A percentile compares a stretch with the other conserved stretches of the same genome.
phyloP scores from a whole-genome alignment of 2,888 invertebrate genomes.

The Leptura quadrifasciata region DNA sequence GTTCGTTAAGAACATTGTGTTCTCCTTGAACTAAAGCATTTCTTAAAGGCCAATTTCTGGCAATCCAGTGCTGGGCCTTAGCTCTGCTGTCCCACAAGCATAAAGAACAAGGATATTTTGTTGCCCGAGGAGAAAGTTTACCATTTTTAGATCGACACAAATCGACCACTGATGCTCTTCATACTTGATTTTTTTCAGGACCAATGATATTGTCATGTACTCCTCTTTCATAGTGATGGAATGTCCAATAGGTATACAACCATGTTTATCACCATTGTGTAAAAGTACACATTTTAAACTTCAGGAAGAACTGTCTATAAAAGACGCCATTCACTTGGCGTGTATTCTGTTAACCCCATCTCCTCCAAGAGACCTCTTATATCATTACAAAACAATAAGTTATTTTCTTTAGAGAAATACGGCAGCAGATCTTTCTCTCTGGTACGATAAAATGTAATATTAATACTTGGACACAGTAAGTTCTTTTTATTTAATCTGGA shows the following conservation, averaged over 20 bases:
- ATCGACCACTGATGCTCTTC: conserved; percentile 39
- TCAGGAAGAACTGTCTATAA: conserved; percentile 55
- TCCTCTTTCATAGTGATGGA: conserved; percentile 47
- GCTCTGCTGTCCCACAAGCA: conserved; percentile 60
- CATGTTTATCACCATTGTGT: conserved; percentile 52
- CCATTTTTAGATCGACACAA: conserved; percentile 47
- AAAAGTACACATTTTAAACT: conserved; percentile 54
- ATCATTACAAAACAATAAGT: conserved; percentile 49
- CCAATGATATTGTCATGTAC: conserved; percentile 36
- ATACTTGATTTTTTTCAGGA: conserved; percentile 48
- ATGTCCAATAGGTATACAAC: conserved; percentile 49
- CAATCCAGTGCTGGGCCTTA: conserved; percentile 49
- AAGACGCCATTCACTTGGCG: conserved; percentile 53
- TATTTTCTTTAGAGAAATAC: conserved; percentile 49
- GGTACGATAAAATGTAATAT: conserved; percentile 22
- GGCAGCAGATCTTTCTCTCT: conserved; percentile 42
- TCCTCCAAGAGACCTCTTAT: conserved; percentile 42
- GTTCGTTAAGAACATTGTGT: too few relatives aligned
- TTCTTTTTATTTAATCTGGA: too few relatives aligned
- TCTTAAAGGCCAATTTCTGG: too few relatives aligned
- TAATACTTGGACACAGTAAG: neutral
- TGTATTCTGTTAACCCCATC: conserved; percentile 50
- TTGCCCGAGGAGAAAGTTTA: conserved; percentile 53
- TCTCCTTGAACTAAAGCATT: too few relatives aligned
- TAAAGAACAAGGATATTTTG: conserved; percentile 52